Base-by-base conservation (phyloP, 2,888 invertebrate species). In the Argyresthia goedartella region DNA sequence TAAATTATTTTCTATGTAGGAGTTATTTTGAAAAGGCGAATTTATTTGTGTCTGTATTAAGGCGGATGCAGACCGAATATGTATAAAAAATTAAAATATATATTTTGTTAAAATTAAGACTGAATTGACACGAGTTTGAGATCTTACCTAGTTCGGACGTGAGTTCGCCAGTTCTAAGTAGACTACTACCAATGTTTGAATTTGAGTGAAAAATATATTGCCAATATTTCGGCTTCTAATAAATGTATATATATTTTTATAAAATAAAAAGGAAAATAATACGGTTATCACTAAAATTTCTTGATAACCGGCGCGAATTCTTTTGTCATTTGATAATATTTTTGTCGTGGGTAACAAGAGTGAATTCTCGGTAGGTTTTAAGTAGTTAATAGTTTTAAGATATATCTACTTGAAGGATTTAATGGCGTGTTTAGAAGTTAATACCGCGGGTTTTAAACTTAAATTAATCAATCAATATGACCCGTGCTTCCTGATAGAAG, bases 311-410 rank as follows among this genome's bases (percentile, higher is more conserved):
- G 36, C 35, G 15, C 39, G 9, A 34, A 39, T 35, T 35, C 49
- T 49, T 34, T 49, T 49, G 14, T 39, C 39, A 11, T 39, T 15
- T 11, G 15, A 39, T 15, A 49, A 49, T 25, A 47, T 44, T 47
- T 25, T 4, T 39, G 49, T 13, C 9, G 49, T 49, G 49, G 16
- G 35, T 0, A 16, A 39, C 33, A 47, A 35, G 41, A 11, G 15
- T 49, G 49, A 36, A 36, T 49, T 49, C 49, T 49, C 49, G 39
- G 33, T 49, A 49, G 49, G 3, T 36, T 11, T 33, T 49, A 49
- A 49, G 49, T 49, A 49, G 39, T 49, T 36, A 0, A 1, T 49
- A 49, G 49, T 15, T 3, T 39, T 49, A 49, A 49, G 49, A 39
- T 34, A 47, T 47, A 34, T 47, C 8, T 47, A 47, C 33, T 34